Evolutionary conservation across 2,797 vertebrate genomes (phyloP), one percentile per base, ranked within the genome.

Genomic region (Apogon hyalosoma): DNA sequence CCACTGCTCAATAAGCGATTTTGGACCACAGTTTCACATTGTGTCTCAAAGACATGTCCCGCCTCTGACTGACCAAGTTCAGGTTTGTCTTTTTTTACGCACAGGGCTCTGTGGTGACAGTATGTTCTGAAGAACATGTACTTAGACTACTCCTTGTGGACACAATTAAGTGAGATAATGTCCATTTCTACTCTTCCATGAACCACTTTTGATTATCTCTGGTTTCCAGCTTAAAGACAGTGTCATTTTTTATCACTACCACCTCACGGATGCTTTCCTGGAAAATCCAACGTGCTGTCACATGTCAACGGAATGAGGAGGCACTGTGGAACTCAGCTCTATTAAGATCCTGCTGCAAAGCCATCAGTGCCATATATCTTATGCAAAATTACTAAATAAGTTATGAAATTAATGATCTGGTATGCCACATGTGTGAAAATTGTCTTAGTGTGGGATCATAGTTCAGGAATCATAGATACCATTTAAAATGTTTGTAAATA

Each of bases 71-170:
- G 69, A 52, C 65, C 11, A 49, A 52, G 60, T 31, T 62, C 46
- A 61, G 39, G 60, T 58, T 48, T 24, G 42, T 55, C 15, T 66
- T 28, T 59, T 42, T 42, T 66, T 36, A 21, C 2, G 6, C 70
- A 31, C 13, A 3, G 28, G 68, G 68, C 70, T 64, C 16, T 4
- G 50, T 6, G 49, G 40, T 55, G 73, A 75, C 77, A 68, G 66
- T 66, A 13, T 13, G 1, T 33, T 45, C 54, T 56, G 58, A 71
- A 59, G 24, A 42, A 62, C 62, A 84, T 71, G 50, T 55, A 59
- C 54, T 74, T 11, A 50, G 46, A 63, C 55, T 42, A 15, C 60
- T 83, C 73, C 73, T 86, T 1, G 46, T 79, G 74, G 81, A 82
- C 62, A 76, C 73, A 87, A 73, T 87, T 83, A 82, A 60, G 48